Evolutionary conservation across 2,797 vertebrate genomes (phyloP).

Genomic region (Pipistrellus kuhlii): DNA sequence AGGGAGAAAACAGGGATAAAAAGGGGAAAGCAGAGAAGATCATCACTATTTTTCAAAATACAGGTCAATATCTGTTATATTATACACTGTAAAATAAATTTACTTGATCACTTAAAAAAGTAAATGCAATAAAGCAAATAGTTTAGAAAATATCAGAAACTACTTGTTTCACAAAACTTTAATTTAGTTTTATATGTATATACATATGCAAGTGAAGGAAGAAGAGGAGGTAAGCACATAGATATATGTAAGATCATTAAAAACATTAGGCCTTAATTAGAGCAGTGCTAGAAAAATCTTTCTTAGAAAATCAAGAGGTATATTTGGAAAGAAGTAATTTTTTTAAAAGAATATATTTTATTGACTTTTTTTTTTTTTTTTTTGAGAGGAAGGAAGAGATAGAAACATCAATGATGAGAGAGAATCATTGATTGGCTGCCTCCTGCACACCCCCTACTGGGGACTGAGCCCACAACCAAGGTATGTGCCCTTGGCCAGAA

Average conservation of each 20-base stretch:
- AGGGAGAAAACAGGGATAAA: neutral
- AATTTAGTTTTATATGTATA: neutral
- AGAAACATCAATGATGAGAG: no score
- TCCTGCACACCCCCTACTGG: no score
- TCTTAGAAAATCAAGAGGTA: conserved; percentile 2
- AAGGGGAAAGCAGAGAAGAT: neutral
- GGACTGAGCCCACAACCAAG: no score
- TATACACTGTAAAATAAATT: conserved; percentile 11
- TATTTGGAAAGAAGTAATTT: neutral
- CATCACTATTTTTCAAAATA: neutral
- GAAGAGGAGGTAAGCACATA: neutral
- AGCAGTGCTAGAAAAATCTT: neutral
- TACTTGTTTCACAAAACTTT: neutral
- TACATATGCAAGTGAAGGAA: neutral
- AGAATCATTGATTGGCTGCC: no score
- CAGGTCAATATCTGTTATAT: neutral
- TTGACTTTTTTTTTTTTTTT: no score
- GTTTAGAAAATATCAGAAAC: neutral
- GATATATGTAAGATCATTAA: neutral
- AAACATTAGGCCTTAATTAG: conserved; percentile 26
- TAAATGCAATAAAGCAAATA: neutral
- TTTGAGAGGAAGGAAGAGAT: no score
- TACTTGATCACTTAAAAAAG: conserved; percentile 44
- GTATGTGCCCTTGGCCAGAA: no score
- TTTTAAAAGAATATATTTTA: no score